Conservation (phyloP, 37 sponge, comb jelly and placozoan genomes). For the Dysidea cf. avara region DNA sequence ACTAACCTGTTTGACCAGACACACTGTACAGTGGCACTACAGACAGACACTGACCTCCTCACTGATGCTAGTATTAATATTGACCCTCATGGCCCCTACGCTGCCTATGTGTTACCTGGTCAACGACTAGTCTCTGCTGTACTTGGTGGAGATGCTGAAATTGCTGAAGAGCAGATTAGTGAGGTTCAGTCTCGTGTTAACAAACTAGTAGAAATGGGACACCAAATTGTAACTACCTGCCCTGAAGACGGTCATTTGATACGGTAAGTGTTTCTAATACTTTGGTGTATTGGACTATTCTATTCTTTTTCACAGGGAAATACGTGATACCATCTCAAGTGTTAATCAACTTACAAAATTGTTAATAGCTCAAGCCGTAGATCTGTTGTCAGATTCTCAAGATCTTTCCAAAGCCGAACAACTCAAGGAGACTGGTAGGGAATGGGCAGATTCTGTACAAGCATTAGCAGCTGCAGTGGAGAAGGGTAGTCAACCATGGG, state of each 20-base stretch:
- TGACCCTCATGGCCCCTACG: conserved; percentile 9
- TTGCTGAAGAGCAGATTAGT: conserved; percentile 1
- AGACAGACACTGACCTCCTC: conserved; percentile 17
- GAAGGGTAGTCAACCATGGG: conserved; percentile 69
- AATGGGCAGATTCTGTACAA: neutral
- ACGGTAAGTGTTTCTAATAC: conserved; percentile 19
- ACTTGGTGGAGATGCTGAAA: conserved; percentile 36
- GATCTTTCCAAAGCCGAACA: conserved; percentile 10
- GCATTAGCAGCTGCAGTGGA: conserved; percentile 7
- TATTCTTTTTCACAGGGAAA: neutral
- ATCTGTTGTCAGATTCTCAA: conserved; percentile 15
- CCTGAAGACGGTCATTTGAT: conserved; percentile 7
- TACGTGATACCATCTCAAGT: neutral
- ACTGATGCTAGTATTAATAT: conserved; percentile 8
- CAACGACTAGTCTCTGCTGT: conserved; percentile 56
- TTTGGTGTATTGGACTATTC: neutral
- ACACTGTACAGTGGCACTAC: neutral
- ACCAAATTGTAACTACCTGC: conserved; percentile 17
- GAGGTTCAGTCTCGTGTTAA: conserved; percentile 25
- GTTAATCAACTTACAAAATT: neutral
- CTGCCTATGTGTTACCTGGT: conserved; percentile 45
- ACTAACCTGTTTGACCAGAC: conserved; percentile 15
- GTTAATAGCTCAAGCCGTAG: neutral
- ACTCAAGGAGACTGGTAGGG: conserved; percentile 10
- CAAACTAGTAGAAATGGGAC: neutral